Evolutionary conservation across 23 tunicate species (phyloP), one percentile per base, ranked within the genome.

Genomic region (Oikopleura dioica): DNA sequence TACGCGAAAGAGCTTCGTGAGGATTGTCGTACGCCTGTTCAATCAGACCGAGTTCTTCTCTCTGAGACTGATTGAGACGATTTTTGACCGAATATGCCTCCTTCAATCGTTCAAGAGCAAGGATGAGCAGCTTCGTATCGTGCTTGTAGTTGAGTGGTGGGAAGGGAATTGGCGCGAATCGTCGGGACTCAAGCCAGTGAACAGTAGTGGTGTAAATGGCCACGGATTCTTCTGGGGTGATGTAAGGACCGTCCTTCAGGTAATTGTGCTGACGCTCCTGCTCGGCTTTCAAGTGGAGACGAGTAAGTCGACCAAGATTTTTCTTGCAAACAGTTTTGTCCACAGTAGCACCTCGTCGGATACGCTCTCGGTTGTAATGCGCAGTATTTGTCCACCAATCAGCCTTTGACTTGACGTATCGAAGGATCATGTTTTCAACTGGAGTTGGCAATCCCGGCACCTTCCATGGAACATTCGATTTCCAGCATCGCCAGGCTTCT

Each of bases 331-430:
- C 97, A 12, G 97, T 91, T 75, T 91, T 91, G 63, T 91, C 97
- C 24, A 91, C 97, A 0, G 97, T 91, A 24, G 97, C 97, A 0
- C 97, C 97, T 68, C 97, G 82, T 38, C 97, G 75, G 80, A 91
- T 91, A 77, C 97, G 77, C 75, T 91, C 97, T 35, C 97, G 87
- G 63, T 91, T 91, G 69, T 91, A 91, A 78, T 91, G 97, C 1
- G 97, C 97, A 0, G 97, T 85, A 82, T 91, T 91, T 50, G 97
- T 91, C 97, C 97, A 91, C 97, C 97, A 91, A 76, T 91, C 97
- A 38, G 97, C 97, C 77, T 91, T 91, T 68, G 97, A 86, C 68
- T 91, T 91, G 75, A 91, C 97, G 38, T 91, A 91, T 24, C 97
- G 82, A 37, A 91, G 77, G 76, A 91, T 91, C 97, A 91, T 91